phyloP scores from a whole-genome alignment of 1,140 invertebrate genomes.

The Lysiphlebus fabarum region DNA sequence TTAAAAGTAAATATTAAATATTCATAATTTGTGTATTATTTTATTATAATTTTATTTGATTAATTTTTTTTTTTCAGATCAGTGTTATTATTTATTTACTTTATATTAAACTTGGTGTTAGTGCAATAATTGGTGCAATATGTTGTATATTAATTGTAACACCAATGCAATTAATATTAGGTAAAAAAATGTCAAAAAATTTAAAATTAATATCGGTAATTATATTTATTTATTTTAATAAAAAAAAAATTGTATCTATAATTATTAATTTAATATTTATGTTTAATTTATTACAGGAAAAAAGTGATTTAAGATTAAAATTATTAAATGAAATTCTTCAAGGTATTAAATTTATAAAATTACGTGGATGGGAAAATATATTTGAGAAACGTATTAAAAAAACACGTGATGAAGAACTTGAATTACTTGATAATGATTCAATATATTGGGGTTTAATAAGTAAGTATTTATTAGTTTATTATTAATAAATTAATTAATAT shows the following conservation, averaged over 20 bases:
- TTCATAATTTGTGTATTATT: neutral
- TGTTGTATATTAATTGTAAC: constrained; percentile 68
- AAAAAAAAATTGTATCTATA: constrained; percentile 1
- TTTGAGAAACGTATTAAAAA: constrained; percentile 67
- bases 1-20: constrained; percentile 62
- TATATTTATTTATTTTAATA: constrained; percentile 18
- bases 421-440: constrained; percentile 69
- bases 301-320: constrained; percentile 71
- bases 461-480: constrained; percentile 47
- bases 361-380: constrained; percentile 77
- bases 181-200: constrained; percentile 69
- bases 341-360: constrained; percentile 77
- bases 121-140: constrained; percentile 72
- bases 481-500: constrained; percentile 15
- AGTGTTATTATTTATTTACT: constrained; percentile 69
- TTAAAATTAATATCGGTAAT: constrained; percentile 66
- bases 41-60: neutral
- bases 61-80: constrained; percentile 57
- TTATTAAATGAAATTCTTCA: constrained; percentile 77
- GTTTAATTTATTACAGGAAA: constrained; percentile 53
- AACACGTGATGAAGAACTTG: constrained; percentile 69
- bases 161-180: constrained; percentile 69
- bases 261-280: neutral
- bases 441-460: constrained; percentile 73
- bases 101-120: constrained; percentile 72